A percentile compares a stretch with the other conserved stretches of the same genome.
phyloP scores from a whole-genome alignment of 2,797 vertebrate species.

The Holocentrus rufus region DNA sequence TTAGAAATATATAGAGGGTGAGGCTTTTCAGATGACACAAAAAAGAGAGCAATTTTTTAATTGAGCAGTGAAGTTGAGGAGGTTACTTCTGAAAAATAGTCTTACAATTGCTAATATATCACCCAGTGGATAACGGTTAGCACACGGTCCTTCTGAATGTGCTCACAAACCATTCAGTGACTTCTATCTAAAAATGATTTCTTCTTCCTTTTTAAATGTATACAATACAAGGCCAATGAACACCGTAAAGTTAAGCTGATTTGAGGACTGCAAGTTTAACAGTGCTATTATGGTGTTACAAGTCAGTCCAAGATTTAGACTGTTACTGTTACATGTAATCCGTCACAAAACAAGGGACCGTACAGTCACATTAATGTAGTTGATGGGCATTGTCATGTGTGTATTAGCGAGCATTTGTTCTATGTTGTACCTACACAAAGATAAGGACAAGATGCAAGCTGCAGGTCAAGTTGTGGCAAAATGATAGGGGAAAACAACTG shows the following conservation, averaged over 20 bases:
- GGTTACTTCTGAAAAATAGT: neutral
- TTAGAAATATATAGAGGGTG: neutral
- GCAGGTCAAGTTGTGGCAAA: neutral
- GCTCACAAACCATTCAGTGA: too few relatives aligned
- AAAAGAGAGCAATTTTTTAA: conserved; percentile 2
- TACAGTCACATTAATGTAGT: neutral
- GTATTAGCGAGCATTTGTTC: neutral
- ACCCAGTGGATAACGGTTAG: neutral
- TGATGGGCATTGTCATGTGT: neutral
- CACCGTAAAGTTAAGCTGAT: too few relatives aligned
- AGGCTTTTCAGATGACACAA: conserved; percentile 6
- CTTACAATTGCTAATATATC: neutral
- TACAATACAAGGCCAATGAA: neutral
- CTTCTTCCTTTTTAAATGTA: neutral
- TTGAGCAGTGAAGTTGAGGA: neutral
- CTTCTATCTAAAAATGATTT: neutral
- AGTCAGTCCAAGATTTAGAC: neutral
- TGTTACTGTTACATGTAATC: neutral
- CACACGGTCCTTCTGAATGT: too few relatives aligned
- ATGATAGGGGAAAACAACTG: neutral
- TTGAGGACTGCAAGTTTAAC: neutral
- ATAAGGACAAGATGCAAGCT: neutral
- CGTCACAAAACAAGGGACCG: neutral
- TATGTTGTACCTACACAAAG: neutral
- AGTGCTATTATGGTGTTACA: neutral